Base-by-base conservation (phyloP, 2,113 vertebrate genomes). In the Neolamprologus devosi region DNA sequence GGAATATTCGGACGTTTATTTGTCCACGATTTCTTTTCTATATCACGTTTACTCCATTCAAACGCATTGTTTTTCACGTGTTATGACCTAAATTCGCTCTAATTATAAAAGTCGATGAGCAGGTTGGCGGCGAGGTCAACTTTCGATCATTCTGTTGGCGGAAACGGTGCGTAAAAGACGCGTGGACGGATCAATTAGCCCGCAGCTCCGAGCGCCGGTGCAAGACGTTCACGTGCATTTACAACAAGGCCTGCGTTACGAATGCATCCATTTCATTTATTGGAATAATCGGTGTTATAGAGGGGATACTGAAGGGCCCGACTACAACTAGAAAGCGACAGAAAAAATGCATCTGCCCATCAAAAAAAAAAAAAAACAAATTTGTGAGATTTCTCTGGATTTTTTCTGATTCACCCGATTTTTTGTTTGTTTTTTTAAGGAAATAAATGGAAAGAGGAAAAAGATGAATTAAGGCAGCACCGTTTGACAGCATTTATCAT, bases 31-130 rank as follows among this genome's bases (percentile, higher is more conserved):
- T 30, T 78, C 1, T 82, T 45, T 60, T 13, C 9, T 26, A 17
- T 23, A 49, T 17, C 8, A 11, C 53, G 35, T 35, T 57, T 13
- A 54, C 23, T 4, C 21, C 45, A 4, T 33, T 33, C 8, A 13
- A 75, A 19, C 23, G 1, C 37, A 1, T 12, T 8, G 13, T 19
- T 7, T 1, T 16, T 28, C 28, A 8, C 80, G 47, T 53, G 68
- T 83, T 85, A 12, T 58, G 51, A 83, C 45, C 65, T 7, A 84
- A 80, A 85, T 89, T 86, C 33, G 14, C 63, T 28, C 21, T 83
- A 89, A 91, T 92, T 90, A 83, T 80, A 89, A 21, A 93, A 73
- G 81, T 89, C 78, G 80, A 90, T 80, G 23, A 49, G 35, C 40
- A 85, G 30, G 70, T 92, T 88, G 88, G 85, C 37, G 40, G 40